phyloP scores from a whole-genome alignment of 2,113 vertebrate genomes.

The Sisor rabdophorus region DNA sequence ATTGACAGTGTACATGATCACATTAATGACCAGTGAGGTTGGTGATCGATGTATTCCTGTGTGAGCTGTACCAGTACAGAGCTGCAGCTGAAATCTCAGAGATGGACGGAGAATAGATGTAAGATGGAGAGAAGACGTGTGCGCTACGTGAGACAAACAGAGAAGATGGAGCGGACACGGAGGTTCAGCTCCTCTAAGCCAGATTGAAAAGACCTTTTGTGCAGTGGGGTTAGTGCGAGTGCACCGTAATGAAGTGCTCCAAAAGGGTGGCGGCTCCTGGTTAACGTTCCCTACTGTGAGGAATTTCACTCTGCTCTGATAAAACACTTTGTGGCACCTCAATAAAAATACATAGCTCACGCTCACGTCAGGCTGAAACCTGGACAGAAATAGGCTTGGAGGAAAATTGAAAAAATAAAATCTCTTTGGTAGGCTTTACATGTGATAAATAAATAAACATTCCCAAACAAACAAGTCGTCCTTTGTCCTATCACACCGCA shows the following conservation, averaged over 20 bases:
- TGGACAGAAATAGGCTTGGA: background rate
- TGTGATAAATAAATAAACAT: slow-evolving; percentile 8
- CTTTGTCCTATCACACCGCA: background rate
- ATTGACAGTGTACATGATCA: background rate
- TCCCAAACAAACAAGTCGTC: slow-evolving; percentile 1
- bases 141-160: background rate
- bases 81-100: background rate
- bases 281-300: slow-evolving; percentile 49
- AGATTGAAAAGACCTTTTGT: slow-evolving; percentile 43
- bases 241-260: slow-evolving; percentile 69
- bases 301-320: slow-evolving; percentile 59
- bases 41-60: slow-evolving; percentile 2
- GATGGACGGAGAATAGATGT: background rate
- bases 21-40: slow-evolving; percentile 31
- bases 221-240: slow-evolving; percentile 38
- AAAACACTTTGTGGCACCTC: slow-evolving; percentile 27
- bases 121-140: background rate
- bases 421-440: background rate
- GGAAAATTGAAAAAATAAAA: background rate
- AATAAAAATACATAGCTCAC: slow-evolving; percentile 12
- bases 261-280: slow-evolving; percentile 55
- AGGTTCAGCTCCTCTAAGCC: slow-evolving; percentile 48
- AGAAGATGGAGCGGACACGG: slow-evolving; percentile 8
- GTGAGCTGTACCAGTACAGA: background rate
- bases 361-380: background rate